Base-by-base conservation (phyloP, 2,888 invertebrate genomes). In the Chymomyza amoena region DNA sequence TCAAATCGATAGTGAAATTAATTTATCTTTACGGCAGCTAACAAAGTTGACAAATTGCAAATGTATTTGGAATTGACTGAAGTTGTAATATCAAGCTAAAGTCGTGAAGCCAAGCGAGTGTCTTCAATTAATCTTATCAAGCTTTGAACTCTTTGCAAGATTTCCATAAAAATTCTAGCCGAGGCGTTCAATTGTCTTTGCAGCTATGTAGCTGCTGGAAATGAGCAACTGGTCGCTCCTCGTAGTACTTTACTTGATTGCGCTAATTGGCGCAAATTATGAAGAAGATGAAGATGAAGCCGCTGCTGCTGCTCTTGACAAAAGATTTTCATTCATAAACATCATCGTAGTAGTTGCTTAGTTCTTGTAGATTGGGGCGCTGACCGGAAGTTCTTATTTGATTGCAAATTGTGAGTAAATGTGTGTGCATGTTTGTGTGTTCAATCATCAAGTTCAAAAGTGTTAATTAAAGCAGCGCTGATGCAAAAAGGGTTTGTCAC, bases 1-100 rank as follows among this genome's bases (percentile, higher is more conserved):
- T 90, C 90, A 85, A 89, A 90, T 90, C 89, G 89, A 89, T 90
- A 89, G 89, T 80, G 85, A 87, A 90, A 89, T 90, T 87, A 90
- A 90, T 90, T 89, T 90, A 90, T 90, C 89, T 89, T 81, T 64
- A 70, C 75, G 59, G 73, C 73, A 73, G 82, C 85, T 87, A 84
- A 87, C 88, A 78, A 78, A 82, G 84, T 87, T 83, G 83, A 83
- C 83, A 83, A 83, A 83, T 83, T 83, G 84, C 81, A 86, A 87
- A 83, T 87, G 84, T 77, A 86, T 83, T 83, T 87, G 75, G 73
- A 83, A 87, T 87, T 84, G 88, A 87, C 83, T 87, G 79, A 76
- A 63, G 66, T 68, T 72, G 72, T 67, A 54, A 52, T 71, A 67
- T 67, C 64, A 66, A 20, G 57, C 36, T 36, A 18, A 52, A 51